Evolutionary conservation across 2,888 invertebrate genomes (phyloP).

Genomic region (Tricholauxania praeusta): DNA sequence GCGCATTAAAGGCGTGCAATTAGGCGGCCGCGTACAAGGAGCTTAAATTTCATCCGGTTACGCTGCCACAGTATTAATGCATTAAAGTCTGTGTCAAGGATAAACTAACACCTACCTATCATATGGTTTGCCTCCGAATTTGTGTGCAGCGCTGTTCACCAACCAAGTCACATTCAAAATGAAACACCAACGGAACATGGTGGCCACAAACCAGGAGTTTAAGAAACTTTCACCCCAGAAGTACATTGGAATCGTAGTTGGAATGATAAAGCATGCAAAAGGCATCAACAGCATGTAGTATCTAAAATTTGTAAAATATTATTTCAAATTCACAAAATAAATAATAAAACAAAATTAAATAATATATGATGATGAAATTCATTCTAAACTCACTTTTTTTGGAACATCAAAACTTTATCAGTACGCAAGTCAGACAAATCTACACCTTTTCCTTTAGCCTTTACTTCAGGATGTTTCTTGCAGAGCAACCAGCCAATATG

Average conservation of each 20-base stretch:
- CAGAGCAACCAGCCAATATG: constrained; percentile 95
- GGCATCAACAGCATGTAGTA: constrained; percentile 83
- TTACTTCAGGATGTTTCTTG: constrained; percentile 91
- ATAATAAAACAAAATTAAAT: constrained; percentile 6
- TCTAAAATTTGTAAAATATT: constrained; percentile 66
- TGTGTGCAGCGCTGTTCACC: constrained; percentile 91
- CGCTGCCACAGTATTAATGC: too few relatives aligned
- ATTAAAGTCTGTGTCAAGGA: constrained; percentile 57
- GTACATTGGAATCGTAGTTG: constrained; percentile 81
- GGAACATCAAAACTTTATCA: constrained; percentile 88
- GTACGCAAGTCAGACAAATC: constrained; percentile 85
- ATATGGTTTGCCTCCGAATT: constrained; percentile 81
- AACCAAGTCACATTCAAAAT: constrained; percentile 90
- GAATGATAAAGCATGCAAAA: constrained; percentile 81
- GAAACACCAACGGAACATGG: constrained; percentile 82
- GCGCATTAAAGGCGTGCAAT: too few relatives aligned
- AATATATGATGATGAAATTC: too few relatives aligned
- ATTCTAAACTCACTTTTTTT: constrained; percentile 79
- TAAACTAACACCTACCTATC: constrained; percentile 71
- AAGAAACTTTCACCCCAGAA: constrained; percentile 80
- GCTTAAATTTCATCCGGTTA: too few relatives aligned
- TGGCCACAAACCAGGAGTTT: constrained; percentile 77
- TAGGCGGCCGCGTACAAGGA: too few relatives aligned
- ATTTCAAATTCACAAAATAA: not conserved
- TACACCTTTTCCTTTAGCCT: constrained; percentile 85